phyloP scores from a whole-genome alignment of 2,797 vertebrate genomes.

The Enoplosus armatus region DNA sequence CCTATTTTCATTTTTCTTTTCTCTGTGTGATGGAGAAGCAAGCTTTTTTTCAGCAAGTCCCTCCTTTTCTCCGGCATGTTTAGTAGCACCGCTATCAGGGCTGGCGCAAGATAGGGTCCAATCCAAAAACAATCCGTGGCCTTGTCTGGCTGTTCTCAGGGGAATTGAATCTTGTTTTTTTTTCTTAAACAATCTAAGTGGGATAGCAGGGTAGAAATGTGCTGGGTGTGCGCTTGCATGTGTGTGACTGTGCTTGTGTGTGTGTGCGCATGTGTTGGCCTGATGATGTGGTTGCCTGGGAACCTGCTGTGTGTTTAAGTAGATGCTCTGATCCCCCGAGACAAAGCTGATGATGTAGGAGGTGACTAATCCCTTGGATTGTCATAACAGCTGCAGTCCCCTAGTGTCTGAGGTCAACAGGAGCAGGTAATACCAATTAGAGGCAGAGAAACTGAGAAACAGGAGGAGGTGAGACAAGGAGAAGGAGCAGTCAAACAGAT shows the following conservation, averaged over 20 bases:
- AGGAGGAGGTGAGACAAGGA: not conserved
- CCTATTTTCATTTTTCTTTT: conserved; percentile 37
- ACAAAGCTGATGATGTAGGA: conserved; percentile 59
- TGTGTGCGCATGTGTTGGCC: conserved; percentile 28
- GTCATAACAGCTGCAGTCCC: conserved; percentile 58
- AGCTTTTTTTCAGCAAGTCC: conserved; percentile 33
- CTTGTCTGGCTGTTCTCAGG: conserved; percentile 64
- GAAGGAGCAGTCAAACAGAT: not conserved
- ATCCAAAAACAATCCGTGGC: conserved; percentile 73
- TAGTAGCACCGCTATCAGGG: conserved; percentile 40
- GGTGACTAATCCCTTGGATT: conserved; percentile 57
- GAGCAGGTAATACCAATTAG: conserved; percentile 60
- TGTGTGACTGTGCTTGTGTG: conserved; percentile 24
- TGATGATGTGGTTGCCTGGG: conserved; percentile 61
- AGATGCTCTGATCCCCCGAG: conserved; percentile 49
- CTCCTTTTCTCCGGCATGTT: conserved; percentile 47
- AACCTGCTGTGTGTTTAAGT: conserved; percentile 60
- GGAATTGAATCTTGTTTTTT: conserved; percentile 67
- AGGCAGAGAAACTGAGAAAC: conserved; percentile 25
- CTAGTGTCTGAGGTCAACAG: conserved; percentile 49
- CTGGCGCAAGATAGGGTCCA: conserved; percentile 55
- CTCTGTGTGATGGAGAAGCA: conserved; percentile 30
- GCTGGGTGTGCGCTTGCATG: conserved; percentile 4
- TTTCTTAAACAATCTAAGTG: conserved; percentile 61
- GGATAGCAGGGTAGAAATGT: conserved; percentile 39